Evolutionary conservation across 2,888 invertebrate species (phyloP), one percentile per base, ranked within the genome.

Genomic region (Luperina testacea): DNA sequence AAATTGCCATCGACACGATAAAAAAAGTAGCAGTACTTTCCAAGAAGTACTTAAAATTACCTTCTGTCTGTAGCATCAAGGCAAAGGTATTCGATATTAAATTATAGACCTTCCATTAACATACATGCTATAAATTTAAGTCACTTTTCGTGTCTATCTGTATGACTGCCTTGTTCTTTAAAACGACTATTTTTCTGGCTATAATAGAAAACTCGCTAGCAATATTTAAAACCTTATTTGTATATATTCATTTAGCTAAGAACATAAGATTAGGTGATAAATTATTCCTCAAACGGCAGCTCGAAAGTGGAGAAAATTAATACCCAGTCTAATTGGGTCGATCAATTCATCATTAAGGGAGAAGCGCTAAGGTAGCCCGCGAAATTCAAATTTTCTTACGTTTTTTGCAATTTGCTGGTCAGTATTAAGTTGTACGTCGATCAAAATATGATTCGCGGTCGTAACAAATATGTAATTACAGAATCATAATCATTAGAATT

Each of bases 291-390:
- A 51, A 71, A 4, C 24, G 70, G 59, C 67, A 27, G 17, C 2
- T 61, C 24, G 51, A 70, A 72, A 67, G 75, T 73, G 67, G 73
- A 71, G n/a, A 53, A 70, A 69, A 81, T 53, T 63, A 75, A 82
- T 75, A 51, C 4, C n/a, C 51, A 61, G n/a, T 15, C 24, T 76
- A 61, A 82, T 82, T 75, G 1, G 82, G 64, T 67, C 45, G 61
- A 75, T 70, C 32, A 32, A 32, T 1, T 32, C 32, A 32, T 32
- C 32, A n/a, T n/a, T n/a, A n/a, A n/a, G n/a, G n/a, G n/a, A n/a
- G n/a, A n/a, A n/a, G n/a, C n/a, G n/a, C n/a, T n/a, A n/a, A n/a
- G n/a, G n/a, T n/a, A n/a, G n/a, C n/a, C n/a, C n/a, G n/a, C n/a
- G n/a, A n/a, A n/a, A n/a, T n/a, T n/a, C n/a, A n/a, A n/a, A n/a